Evolutionary conservation across 2,113 vertebrate species (phyloP).

Genomic region (Regulus satrapa): DNA sequence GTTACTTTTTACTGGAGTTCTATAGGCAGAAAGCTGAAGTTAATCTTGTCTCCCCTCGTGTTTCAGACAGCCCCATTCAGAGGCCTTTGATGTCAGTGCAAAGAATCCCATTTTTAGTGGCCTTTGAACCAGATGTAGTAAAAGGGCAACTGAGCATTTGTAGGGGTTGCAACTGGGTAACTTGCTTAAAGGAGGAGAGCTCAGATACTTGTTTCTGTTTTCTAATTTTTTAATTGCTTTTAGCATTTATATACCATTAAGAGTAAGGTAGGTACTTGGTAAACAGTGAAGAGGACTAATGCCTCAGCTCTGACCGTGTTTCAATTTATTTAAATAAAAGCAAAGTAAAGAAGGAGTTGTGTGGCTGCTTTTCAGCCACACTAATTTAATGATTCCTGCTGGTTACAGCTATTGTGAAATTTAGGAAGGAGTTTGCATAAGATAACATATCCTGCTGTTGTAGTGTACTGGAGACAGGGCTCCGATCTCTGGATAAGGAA

Average conservation of each 20-base stretch:
- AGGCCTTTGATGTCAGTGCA: conserved; percentile 50
- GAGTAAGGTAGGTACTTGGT: background rate
- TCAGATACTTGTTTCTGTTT: background rate
- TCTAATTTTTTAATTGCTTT: background rate
- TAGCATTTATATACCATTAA: background rate
- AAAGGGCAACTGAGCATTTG: conserved; percentile 43
- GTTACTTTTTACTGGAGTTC: conserved; percentile 20
- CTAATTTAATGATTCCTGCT: conserved; percentile 54
- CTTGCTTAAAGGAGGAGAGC: background rate
- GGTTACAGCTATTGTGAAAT: conserved; percentile 62
- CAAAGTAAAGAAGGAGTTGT: background rate
- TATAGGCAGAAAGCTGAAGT: conserved; percentile 22
- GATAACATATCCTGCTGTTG: conserved; percentile 59
- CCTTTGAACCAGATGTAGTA: conserved; percentile 60
- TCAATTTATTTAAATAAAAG: background rate
- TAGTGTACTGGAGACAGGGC: conserved; percentile 49
- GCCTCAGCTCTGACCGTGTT: background rate
- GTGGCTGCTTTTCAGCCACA: conserved; percentile 16
- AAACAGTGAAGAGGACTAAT: background rate
- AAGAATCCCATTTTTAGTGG: conserved; percentile 59
- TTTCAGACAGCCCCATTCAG: conserved; percentile 12
- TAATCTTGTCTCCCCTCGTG: conserved; percentile 17
- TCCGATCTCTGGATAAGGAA: conserved; percentile 49
- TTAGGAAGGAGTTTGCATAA: conserved; percentile 65
- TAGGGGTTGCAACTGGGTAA: background rate